Evolutionary conservation across 2,797 vertebrate species (phyloP), one percentile per base, ranked within the genome.

Genomic region (Dendrocincla tyrannina): DNA sequence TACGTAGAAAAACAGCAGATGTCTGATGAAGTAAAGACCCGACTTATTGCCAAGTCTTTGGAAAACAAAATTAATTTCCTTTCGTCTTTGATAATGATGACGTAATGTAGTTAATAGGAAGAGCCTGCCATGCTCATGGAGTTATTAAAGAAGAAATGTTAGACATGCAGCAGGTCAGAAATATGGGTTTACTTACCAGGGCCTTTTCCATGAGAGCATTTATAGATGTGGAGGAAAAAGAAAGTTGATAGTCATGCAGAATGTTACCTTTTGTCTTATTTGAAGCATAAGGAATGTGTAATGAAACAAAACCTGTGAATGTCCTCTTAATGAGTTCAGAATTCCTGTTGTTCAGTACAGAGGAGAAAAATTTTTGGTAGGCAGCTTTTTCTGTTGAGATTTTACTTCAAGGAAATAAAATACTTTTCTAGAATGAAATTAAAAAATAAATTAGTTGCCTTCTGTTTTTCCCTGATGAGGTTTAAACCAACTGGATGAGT

Each of bases 11-110:
- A 98, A 98, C 98, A 98, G 97, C 98, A 98, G 98, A 98, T 98
- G 98, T 98, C 97, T 98, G 97, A 95, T 98, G 97, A 98, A 98
- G 98, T 97, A 97, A 98, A 98, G 97, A 97, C 83, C 85, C 91
- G 6, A 96, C 95, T 96, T 85, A 93, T 95, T 98, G 98, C 98
- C 98, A 98, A 98, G 98, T 86, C 97, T 97, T 98, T 98, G 97
- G 96, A 98, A 98, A 98, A 98, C 97, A 98, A 97, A 98, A 98
- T 98, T 98, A 98, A 98, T 98, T 98, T 98, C 98, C 98, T 98
- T 98, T 98, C 91, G 59, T 97, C 98, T 98, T 98, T 98, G 98
- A 98, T 98, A 98, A 98, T 97, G 97, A 75, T 98, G 98, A 98
- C 96, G 98, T 98, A 97, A 98, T 98, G 97, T 87, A 87, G 97